phyloP scores from a whole-genome alignment of 1,140 invertebrate genomes.

The Ostrea edulis region DNA sequence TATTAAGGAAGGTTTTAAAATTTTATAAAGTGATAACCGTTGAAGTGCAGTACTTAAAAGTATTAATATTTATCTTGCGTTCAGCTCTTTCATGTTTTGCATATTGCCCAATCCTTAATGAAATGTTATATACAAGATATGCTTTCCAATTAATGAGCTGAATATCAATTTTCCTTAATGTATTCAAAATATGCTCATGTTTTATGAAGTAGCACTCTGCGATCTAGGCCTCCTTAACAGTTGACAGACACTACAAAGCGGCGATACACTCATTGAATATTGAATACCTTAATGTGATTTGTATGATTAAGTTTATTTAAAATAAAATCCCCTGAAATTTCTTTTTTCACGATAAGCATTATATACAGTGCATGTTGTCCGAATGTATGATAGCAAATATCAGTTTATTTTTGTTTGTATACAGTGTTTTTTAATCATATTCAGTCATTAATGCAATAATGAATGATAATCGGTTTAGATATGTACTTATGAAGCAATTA shows the following conservation, averaged over 20 bases:
- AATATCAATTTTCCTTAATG: slow-evolving; percentile 17
- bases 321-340: background rate
- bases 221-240: background rate
- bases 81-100: no score
- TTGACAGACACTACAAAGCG: slow-evolving; percentile 1
- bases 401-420: no score
- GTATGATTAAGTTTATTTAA: background rate
- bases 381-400: no score
- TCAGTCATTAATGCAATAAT: no score
- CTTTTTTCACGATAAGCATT: background rate
- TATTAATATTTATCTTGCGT: no score
- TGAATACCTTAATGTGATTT: background rate
- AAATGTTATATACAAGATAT: background rate
- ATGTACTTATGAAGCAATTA: no score
- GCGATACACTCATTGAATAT: background rate
- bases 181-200: slow-evolving; percentile 29
- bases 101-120: background rate
- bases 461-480: no score
- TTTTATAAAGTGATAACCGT: no score
- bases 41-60: no score
- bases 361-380: no score
- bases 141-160: background rate
- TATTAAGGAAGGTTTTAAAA: no score
- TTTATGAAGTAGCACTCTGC: slow-evolving; percentile 1
- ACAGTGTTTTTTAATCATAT: no score